Percentiles rank a stretch among this genome's conserved stretches.
Conservation (phyloP, 2,797 vertebrate species). For the Hippoglossus hippoglossus region DNA sequence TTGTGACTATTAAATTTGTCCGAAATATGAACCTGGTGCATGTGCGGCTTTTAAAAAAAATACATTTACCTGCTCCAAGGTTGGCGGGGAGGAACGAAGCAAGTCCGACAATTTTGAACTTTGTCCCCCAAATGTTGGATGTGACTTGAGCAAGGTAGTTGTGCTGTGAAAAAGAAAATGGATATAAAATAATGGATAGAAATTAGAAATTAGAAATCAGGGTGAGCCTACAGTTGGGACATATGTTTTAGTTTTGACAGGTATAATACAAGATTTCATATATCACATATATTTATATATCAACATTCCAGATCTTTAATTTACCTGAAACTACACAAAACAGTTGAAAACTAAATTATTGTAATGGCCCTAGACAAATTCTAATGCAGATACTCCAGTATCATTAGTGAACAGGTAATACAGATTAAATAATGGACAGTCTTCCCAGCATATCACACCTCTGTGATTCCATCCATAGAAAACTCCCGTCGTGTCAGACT, state of each 20-base stretch:
- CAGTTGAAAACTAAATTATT: too few species aligned
- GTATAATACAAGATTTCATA: too few species aligned
- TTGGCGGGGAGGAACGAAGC: conserved; percentile 97
- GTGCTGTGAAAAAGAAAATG: conserved; percentile 85
- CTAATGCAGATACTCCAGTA: neutral
- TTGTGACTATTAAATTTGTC: neutral
- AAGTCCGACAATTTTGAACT: conserved; percentile 99
- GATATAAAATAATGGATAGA: neutral
- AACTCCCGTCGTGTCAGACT: conserved; percentile 95
- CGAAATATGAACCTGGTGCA: neutral
- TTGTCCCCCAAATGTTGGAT: conserved; percentile 99
- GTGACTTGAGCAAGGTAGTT: conserved; percentile 99
- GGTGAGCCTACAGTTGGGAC: neutral
- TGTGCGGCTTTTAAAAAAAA: neutral
- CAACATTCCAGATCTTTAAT: too few species aligned
- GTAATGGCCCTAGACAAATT: neutral
- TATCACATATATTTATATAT: too few species aligned
- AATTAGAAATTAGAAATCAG: neutral
- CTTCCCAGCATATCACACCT: conserved; percentile 80
- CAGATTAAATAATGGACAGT: neutral
- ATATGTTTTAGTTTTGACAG: too few species aligned
- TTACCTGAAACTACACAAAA: too few species aligned
- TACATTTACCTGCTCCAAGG: conserved; percentile 93
- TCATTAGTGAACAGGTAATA: neutral
- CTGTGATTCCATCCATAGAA: conserved; percentile 95